A percentile compares a stretch with the other conserved stretches of the same genome.
phyloP scores from a whole-genome alignment of 2,113 vertebrate species.

The Callithrix jacchus region DNA sequence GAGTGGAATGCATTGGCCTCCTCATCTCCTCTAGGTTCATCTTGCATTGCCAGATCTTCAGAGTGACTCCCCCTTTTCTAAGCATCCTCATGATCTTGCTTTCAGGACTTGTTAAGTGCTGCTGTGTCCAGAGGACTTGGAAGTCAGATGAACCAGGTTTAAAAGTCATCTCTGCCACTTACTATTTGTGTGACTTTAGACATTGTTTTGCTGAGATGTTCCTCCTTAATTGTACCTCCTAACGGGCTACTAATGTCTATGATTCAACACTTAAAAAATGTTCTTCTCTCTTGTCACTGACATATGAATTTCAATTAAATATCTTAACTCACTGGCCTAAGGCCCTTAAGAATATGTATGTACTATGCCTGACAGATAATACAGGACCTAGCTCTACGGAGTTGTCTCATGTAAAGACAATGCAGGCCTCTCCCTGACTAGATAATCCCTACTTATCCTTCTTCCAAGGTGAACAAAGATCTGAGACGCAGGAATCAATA shows the following conservation, averaged over 20 bases:
- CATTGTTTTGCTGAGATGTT: not conserved
- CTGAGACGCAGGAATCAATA: not conserved
- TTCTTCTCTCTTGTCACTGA: not conserved
- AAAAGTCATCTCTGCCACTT: not conserved
- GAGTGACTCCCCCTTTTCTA: rapidly evolving
- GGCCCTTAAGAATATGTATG: not conserved
- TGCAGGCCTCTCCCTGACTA: not conserved
- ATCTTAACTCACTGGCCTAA: slow-evolving; percentile 5
- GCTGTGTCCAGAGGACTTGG: not conserved
- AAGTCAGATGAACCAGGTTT: not conserved
- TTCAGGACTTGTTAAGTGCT: not conserved
- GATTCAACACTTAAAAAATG: slow-evolving; percentile 45
- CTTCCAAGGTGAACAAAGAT: not conserved
- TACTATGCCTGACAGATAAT: not conserved
- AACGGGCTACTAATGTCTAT: slow-evolving; percentile 30
- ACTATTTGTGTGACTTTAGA: not conserved
- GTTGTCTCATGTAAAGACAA: not conserved
- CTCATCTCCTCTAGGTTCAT: rapidly evolving
- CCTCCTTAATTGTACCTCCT: slow-evolving; percentile 43
- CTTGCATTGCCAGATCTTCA: not conserved
- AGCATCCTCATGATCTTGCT: not conserved
- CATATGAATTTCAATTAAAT: slow-evolving; percentile 57
- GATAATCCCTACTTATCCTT: not conserved
- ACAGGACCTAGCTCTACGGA: not conserved
- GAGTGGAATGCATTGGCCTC: not conserved